A percentile compares a stretch with the other conserved stretches of the same genome.
These are phyloP conservation scores for Oncorhynchus tshawytscha DNA, from an alignment of 2,113 vertebrate species.

Conservation along the genomic window DNA sequence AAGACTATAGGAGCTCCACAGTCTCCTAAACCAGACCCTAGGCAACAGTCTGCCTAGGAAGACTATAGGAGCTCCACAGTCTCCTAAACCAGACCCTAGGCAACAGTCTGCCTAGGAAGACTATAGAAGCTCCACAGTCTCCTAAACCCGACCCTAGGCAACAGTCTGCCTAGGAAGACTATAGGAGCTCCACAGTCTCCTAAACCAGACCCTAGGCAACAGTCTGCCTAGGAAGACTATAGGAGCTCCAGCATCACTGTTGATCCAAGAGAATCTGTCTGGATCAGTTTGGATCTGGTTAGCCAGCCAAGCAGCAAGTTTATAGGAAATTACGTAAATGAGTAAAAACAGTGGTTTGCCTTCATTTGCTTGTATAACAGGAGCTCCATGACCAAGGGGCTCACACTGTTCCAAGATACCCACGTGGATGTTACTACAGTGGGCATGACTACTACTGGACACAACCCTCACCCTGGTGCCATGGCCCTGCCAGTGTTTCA, in stretches of 20 bases:
- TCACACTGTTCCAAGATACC: constrained; percentile 68
- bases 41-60: too few species aligned
- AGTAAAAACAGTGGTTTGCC: not conserved
- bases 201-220: too few species aligned
- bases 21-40: too few species aligned
- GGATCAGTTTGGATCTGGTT: not conserved
- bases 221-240: too few species aligned
- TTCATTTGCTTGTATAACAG: constrained; percentile 48
- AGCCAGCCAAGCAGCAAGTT: not conserved
- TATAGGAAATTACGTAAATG: not conserved
- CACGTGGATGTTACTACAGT: constrained; percentile 69
- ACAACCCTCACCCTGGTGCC: constrained; percentile 68
- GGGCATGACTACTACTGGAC: constrained; percentile 74
- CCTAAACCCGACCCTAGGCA: too few species aligned
- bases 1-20: too few species aligned
- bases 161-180: too few species aligned
- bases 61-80: too few species aligned
- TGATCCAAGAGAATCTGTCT: not conserved
- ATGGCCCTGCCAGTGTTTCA: constrained; percentile 61
- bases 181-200: too few species aligned
- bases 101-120: too few species aligned
- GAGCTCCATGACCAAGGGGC: constrained; percentile 63
- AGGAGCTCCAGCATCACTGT: not conserved
- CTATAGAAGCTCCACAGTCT: too few species aligned
- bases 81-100: too few species aligned